Evolutionary conservation across 53 echinoderm and acorn worm species (phyloP).

Genomic region (Paracentrotus lividus): DNA sequence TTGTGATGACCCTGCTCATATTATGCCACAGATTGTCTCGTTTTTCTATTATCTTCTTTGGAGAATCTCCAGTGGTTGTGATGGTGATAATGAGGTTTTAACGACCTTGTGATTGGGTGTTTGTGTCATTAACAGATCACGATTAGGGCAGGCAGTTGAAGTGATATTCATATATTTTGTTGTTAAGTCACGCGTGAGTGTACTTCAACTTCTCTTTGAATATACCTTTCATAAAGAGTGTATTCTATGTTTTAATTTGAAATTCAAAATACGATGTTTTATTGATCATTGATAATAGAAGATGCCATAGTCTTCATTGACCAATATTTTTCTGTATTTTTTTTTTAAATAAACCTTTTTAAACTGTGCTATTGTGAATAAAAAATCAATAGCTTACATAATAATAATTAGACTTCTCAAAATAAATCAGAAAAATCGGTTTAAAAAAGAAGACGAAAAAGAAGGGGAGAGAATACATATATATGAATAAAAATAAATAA

Average conservation of each 20-base stretch:
- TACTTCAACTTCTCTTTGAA: not conserved
- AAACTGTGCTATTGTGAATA: too few species aligned
- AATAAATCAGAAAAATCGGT: too few species aligned
- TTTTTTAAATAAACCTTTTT: not conserved
- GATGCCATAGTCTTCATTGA: not conserved
- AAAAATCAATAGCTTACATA: too few species aligned
- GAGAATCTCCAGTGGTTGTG: not conserved
- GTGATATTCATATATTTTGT: not conserved
- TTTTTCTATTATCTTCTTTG: not conserved
- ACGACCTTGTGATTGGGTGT: conserved; percentile 1
- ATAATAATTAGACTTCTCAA: too few species aligned
- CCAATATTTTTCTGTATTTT: not conserved
- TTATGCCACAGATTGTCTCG: not conserved
- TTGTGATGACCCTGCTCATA: not conserved
- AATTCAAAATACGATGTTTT: too few species aligned
- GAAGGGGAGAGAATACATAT: too few species aligned
- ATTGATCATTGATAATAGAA: too few species aligned
- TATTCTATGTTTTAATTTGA: too few species aligned
- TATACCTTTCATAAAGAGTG: not conserved
- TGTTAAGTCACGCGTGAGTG: not conserved
- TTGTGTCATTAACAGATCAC: conserved; percentile 10
- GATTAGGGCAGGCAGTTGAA: not conserved
- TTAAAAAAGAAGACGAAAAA: too few species aligned
- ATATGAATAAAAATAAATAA: too few species aligned
- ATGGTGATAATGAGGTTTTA: conserved; percentile 33